phyloP scores from a whole-genome alignment of 1,140 invertebrate genomes.

The Diabrotica virgifera region DNA sequence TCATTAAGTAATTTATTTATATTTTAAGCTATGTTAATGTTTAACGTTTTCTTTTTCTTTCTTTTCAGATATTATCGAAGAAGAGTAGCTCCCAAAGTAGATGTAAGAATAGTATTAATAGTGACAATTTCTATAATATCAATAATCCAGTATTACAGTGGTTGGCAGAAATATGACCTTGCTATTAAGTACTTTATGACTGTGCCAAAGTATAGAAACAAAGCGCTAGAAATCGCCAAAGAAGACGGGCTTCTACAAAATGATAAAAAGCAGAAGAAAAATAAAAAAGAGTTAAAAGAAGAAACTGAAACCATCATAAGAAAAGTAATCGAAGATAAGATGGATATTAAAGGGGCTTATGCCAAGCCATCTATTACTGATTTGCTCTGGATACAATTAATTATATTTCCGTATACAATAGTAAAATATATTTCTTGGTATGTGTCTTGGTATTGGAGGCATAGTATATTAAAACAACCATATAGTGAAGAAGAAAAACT shows the following conservation, averaged over 20 bases:
- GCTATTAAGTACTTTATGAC: slow-evolving; percentile 84
- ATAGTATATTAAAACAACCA: slow-evolving; percentile 68
- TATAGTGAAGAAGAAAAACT: slow-evolving; percentile 81
- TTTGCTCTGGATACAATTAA: slow-evolving; percentile 78
- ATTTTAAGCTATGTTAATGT: too few relatives aligned
- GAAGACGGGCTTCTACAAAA: slow-evolving; percentile 62
- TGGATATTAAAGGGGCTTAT: slow-evolving; percentile 88
- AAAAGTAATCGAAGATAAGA: slow-evolving; percentile 82
- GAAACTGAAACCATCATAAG: slow-evolving; percentile 71
- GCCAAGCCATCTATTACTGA: slow-evolving; percentile 74
- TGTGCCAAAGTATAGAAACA: slow-evolving; percentile 82
- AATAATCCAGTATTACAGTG: slow-evolving; percentile 76
- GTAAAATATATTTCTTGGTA: slow-evolving; percentile 71
- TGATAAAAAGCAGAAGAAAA: slow-evolving; percentile 52
- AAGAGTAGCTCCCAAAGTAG: slow-evolving; percentile 83
- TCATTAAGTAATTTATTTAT: too few relatives aligned
- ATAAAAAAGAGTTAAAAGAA: slow-evolving; percentile 73
- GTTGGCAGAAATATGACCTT: slow-evolving; percentile 72
- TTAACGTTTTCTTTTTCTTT: too few relatives aligned
- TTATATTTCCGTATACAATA: slow-evolving; percentile 73
- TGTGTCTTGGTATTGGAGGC: slow-evolving; percentile 76
- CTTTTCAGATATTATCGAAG: slow-evolving; percentile 70
- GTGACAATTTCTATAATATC: slow-evolving; percentile 84
- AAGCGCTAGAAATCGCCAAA: slow-evolving; percentile 78
- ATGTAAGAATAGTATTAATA: slow-evolving; percentile 81